phyloP scores from a whole-genome alignment of 2,113 vertebrate species.

The Aptenodytes patagonicus region DNA sequence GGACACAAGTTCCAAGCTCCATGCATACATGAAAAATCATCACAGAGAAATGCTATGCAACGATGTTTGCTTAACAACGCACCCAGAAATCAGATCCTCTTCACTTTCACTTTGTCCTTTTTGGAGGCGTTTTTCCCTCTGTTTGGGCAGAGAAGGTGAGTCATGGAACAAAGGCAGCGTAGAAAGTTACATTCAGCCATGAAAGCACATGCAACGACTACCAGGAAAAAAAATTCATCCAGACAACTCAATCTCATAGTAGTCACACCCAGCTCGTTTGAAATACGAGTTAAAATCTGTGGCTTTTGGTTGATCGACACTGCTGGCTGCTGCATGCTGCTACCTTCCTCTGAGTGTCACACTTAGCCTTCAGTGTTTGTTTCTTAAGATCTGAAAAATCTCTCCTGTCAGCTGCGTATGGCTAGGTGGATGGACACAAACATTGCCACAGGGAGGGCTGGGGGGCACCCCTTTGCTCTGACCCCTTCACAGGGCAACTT shows the following conservation, averaged over 20 bases:
- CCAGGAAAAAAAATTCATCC: background rate
- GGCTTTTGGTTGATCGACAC: background rate
- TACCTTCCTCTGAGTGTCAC: background rate
- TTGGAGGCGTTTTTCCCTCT: background rate
- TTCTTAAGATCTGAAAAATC: background rate
- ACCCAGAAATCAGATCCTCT: background rate
- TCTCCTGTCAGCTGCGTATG: background rate
- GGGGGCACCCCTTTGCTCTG: background rate
- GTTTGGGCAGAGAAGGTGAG: conserved; percentile 1
- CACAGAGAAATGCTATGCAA: background rate
- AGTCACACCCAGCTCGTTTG: background rate
- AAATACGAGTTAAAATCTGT: background rate
- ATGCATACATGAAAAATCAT: background rate
- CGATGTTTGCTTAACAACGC: fast-evolving
- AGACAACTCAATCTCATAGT: background rate
- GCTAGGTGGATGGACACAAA: background rate
- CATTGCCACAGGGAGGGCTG: background rate
- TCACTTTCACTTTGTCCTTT: background rate
- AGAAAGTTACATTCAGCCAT: conserved; percentile 7
- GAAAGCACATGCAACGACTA: background rate
- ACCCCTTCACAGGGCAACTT: background rate
- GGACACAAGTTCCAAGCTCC: background rate
- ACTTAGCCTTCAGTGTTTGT: background rate
- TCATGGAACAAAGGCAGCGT: background rate
- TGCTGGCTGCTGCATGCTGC: background rate